phyloP scores from a whole-genome alignment of 2,797 vertebrate species.

The Odontamblyopus rebecca region DNA sequence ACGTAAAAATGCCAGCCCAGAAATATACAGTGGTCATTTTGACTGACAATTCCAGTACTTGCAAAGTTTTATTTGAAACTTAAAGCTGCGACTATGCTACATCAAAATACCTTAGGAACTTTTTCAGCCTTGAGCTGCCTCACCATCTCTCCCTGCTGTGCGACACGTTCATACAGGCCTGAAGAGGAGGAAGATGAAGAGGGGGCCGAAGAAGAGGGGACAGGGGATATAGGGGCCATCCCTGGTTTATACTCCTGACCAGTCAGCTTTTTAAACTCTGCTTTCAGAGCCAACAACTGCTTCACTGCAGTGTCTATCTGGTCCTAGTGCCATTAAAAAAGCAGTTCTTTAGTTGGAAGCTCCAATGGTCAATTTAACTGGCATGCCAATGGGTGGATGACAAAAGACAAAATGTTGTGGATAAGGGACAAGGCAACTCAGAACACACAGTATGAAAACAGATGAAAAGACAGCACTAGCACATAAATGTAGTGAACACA shows the following conservation, averaged over 20 bases:
- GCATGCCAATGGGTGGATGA: conserved; percentile 31
- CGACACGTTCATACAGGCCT: conserved; percentile 70
- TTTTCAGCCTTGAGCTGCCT: conserved; percentile 82
- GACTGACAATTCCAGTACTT: neutral
- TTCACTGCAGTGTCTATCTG: conserved; percentile 83
- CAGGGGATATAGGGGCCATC: conserved; percentile 59
- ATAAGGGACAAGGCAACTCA: neutral
- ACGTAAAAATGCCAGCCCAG: neutral
- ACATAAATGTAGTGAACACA: neutral
- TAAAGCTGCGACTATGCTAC: neutral
- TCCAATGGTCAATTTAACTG: conserved; percentile 6
- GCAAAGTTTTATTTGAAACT: neutral
- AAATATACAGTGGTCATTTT: neutral
- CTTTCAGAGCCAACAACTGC: conserved; percentile 83
- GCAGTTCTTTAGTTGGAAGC: conserved; percentile 21
- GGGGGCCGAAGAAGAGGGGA: conserved; percentile 34
- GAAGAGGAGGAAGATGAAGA: conserved; percentile 27
- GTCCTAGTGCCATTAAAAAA: conserved; percentile 74
- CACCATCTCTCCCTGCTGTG: conserved; percentile 80
- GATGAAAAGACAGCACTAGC: neutral
- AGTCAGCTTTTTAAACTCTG: conserved; percentile 84
- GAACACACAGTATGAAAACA: conserved; percentile 4
- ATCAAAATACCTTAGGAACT: conserved; percentile 78
- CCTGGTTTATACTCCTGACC: conserved; percentile 87
- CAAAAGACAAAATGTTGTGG: neutral